phyloP scores from a whole-genome alignment of 2,797 vertebrate genomes.

The Pseudocheirus occidentalis region DNA sequence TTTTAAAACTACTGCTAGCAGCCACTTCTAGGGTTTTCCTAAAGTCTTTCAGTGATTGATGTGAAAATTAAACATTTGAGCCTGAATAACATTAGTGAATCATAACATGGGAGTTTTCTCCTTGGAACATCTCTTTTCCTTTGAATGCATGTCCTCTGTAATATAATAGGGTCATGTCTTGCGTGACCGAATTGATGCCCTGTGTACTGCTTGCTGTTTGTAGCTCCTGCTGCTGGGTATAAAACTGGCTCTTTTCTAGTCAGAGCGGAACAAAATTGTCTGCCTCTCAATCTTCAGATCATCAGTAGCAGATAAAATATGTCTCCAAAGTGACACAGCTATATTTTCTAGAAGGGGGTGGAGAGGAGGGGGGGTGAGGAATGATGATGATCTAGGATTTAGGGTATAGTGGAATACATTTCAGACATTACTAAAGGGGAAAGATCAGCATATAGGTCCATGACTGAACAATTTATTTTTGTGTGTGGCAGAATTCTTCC shows the following conservation, averaged over 20 bases:
- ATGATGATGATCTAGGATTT: not conserved
- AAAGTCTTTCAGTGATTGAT: slow-evolving; percentile 12
- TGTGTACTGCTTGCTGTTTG: not conserved
- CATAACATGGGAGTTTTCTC: not conserved
- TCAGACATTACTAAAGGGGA: not conserved
- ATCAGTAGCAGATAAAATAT: slow-evolving; percentile 24
- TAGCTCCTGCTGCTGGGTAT: not conserved
- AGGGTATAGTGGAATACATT: slow-evolving; percentile 43
- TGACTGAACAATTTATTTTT: not conserved
- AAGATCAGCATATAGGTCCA: not conserved
- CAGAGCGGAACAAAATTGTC: slow-evolving; percentile 43
- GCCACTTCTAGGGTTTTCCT: not conserved
- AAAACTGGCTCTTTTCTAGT: slow-evolving; percentile 15
- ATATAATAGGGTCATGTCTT: not conserved
- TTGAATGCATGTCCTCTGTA: not conserved
- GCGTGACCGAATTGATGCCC: not conserved
- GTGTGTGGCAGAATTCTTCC: slow-evolving; percentile 3
- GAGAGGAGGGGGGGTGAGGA: not conserved
- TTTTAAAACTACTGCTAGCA: not conserved
- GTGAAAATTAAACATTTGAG: slow-evolving; percentile 43
- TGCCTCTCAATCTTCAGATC: slow-evolving; percentile 13
- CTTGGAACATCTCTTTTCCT: slow-evolving; percentile 45
- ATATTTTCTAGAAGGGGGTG: slow-evolving; percentile 31
- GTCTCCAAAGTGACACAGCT: slow-evolving; percentile 65
- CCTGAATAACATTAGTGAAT: slow-evolving; percentile 30